Conservation (phyloP, 2,113 vertebrate genomes). For the Sphaerodactylus townsendi region DNA sequence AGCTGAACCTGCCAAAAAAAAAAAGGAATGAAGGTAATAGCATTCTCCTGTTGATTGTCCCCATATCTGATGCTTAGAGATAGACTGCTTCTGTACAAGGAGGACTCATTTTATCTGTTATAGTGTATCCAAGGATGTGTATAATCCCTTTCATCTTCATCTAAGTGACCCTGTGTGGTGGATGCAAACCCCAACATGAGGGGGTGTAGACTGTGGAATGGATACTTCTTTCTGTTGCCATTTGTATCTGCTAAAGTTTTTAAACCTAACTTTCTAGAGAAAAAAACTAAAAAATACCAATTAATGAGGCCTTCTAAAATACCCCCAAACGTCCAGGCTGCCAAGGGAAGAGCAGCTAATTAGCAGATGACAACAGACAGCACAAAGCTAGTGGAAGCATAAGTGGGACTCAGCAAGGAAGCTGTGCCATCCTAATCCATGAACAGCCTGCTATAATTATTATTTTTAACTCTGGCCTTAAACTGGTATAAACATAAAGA, state of each 20-base stretch:
- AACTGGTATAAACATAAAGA: conserved; percentile 53
- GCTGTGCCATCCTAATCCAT: conserved; percentile 53
- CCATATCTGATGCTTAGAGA: background rate
- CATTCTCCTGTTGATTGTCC: background rate
- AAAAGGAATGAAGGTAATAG: conserved; percentile 7
- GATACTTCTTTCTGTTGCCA: conserved; percentile 23
- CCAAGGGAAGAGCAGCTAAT: conserved; percentile 61
- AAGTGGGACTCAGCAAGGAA: conserved; percentile 51
- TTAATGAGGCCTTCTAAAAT: conserved; percentile 66
- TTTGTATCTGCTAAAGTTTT: conserved; percentile 57
- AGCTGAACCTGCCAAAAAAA: conserved; percentile 37
- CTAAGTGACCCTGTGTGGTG: background rate
- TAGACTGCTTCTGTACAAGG: background rate
- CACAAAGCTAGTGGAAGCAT: conserved; percentile 45
- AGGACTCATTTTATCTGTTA: background rate
- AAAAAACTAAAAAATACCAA: conserved; percentile 60
- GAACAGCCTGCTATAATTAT: conserved; percentile 60
- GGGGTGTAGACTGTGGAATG: background rate
- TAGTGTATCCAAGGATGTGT: background rate
- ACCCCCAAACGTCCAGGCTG: conserved; percentile 52
- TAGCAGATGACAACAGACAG: conserved; percentile 58
- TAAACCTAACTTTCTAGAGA: conserved; percentile 36
- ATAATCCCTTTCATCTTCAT: too few species aligned
- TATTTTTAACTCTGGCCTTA: conserved; percentile 53
- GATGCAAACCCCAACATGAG: background rate